Percentiles rank a stretch among this genome's conserved stretches.
phyloP scores from a whole-genome alignment of 2,888 invertebrate species.

The Sicus ferrugineus region DNA sequence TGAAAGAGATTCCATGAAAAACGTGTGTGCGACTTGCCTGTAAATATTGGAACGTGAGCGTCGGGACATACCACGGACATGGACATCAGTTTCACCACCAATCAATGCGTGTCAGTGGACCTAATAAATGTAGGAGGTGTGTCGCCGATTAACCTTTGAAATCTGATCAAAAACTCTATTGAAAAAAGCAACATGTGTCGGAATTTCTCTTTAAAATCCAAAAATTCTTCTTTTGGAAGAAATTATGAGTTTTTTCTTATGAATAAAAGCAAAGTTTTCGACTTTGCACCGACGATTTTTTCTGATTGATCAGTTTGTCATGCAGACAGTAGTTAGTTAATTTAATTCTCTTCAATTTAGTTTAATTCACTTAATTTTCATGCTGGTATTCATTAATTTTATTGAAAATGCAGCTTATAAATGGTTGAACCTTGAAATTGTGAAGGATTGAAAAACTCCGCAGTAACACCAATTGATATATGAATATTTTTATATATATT shows the following conservation, averaged over 20 bases:
- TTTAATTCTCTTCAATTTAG: slow-evolving; percentile 17
- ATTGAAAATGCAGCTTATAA: neutral
- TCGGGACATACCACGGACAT: neutral
- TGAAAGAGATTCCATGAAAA: too few species aligned
- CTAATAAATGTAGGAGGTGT: slow-evolving; percentile 4
- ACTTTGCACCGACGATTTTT: neutral
- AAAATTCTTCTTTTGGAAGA: neutral
- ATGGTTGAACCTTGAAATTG: too few species aligned
- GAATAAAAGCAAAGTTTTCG: neutral
- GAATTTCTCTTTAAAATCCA: neutral
- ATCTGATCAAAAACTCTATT: neutral
- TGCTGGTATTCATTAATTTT: neutral
- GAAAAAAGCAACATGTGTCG: slow-evolving; percentile 8
- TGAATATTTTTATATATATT: neutral
- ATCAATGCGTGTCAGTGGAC: neutral
- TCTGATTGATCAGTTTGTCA: neutral
- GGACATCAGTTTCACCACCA: neutral
- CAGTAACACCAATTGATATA: too few species aligned
- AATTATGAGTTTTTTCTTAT: neutral
- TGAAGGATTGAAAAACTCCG: too few species aligned
- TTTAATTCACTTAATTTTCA: slow-evolving; percentile 7
- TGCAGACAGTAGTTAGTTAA: neutral
- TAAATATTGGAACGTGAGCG: neutral
- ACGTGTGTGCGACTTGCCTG: neutral
- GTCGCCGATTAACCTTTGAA: slow-evolving; percentile 9